These are phyloP conservation scores for Temnothorax rugatulus DNA, from an alignment of 2,888 invertebrate genomes.

Conservation along the genomic window DNA sequence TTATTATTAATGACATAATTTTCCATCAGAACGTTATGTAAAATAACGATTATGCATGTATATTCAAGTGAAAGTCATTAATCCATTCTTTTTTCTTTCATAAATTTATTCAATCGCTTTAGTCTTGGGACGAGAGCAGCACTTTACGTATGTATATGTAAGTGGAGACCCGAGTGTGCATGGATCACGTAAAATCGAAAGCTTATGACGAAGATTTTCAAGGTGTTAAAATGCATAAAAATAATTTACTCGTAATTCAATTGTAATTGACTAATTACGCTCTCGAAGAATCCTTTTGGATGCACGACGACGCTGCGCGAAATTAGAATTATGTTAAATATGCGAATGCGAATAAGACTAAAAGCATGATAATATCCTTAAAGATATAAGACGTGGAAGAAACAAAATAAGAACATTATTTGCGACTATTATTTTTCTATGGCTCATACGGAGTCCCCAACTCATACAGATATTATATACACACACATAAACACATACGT, in stretches of 20 bases:
- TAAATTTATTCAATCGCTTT: slow-evolving; percentile 74
- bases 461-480: slow-evolving; percentile 66
- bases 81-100: slow-evolving; percentile 74
- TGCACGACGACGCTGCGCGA: slow-evolving; percentile 65
- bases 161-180: slow-evolving; percentile 60
- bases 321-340: slow-evolving; percentile 45
- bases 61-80: slow-evolving; percentile 69
- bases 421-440: slow-evolving; percentile 86
- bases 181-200: slow-evolving; percentile 55
- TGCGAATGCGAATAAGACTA: slow-evolving; percentile 65
- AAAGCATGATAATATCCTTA: slow-evolving; percentile 69
- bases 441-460: slow-evolving; percentile 80
- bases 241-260: slow-evolving; percentile 58
- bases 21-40: slow-evolving; percentile 76
- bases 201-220: background rate
- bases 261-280: slow-evolving; percentile 61
- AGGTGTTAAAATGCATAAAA: slow-evolving; percentile 1
- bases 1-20: slow-evolving; percentile 73
- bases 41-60: slow-evolving; percentile 70
- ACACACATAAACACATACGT: slow-evolving; percentile 75
- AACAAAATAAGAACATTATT: slow-evolving; percentile 81
- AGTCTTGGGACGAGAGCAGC: slow-evolving; percentile 70
- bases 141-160: slow-evolving; percentile 43
- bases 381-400: slow-evolving; percentile 72
- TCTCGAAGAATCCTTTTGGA: slow-evolving; percentile 63